Evolutionary conservation across 2,888 invertebrate genomes (phyloP).

Genomic region (Physocephala rufipes): DNA sequence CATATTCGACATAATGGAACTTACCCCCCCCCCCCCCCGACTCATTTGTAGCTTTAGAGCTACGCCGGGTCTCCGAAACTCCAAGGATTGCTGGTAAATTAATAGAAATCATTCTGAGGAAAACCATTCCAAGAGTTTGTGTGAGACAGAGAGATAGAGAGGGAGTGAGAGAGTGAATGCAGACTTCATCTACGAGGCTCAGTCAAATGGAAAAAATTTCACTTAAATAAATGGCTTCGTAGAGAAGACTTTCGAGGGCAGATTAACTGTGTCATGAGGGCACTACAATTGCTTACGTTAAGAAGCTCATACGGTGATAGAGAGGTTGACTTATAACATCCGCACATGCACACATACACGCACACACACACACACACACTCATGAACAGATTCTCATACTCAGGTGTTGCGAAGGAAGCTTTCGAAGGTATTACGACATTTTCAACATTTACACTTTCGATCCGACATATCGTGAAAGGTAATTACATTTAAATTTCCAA

Average conservation of each 20-base stretch:
- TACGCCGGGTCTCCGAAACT: not conserved
- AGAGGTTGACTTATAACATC: no score
- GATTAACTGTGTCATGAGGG: constrained; percentile 29
- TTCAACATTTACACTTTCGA: constrained; percentile 2
- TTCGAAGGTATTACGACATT: no score
- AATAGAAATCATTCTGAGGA: constrained; percentile 30
- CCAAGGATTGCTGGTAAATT: constrained; percentile 21
- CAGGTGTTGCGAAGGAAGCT: no score
- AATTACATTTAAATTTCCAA: constrained; percentile 50
- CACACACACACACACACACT: no score
- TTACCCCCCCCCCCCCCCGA: constrained; percentile 50
- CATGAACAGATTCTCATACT: no score
- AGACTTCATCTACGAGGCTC: not conserved
- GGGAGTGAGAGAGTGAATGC: not conserved
- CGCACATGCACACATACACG: no score
- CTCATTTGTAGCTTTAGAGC: constrained; percentile 40
- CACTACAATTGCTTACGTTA: not conserved
- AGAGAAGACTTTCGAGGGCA: constrained; percentile 31
- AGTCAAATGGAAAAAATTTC: constrained; percentile 30
- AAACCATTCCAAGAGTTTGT: constrained; percentile 7
- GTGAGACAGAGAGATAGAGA: not conserved
- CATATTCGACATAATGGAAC: constrained; percentile 55
- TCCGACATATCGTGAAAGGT: constrained; percentile 6
- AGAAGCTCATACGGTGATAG: not conserved
- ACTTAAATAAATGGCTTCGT: constrained; percentile 36